phyloP scores from a whole-genome alignment of 2,888 invertebrate genomes.

The Philereme transversata region DNA sequence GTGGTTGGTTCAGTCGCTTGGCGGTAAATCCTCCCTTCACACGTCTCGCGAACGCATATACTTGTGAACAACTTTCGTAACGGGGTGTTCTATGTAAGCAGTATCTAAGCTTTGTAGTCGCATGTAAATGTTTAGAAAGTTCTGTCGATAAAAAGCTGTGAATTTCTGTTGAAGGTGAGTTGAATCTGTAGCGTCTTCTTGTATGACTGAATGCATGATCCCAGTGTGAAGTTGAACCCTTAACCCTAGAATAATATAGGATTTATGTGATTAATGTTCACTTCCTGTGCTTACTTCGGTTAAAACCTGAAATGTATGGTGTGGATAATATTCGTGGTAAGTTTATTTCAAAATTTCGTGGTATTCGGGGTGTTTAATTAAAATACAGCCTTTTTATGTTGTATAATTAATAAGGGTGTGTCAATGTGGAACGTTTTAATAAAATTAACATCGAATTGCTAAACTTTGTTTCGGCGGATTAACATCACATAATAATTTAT shows the following conservation, averaged over 20 bases:
- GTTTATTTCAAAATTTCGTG: slow-evolving; percentile 11
- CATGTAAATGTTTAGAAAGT: slow-evolving; percentile 77
- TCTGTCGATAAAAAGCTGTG: slow-evolving; percentile 64
- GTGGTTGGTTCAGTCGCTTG: slow-evolving; percentile 57
- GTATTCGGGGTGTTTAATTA: no score
- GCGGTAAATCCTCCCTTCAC: slow-evolving; percentile 53
- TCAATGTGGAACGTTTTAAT: no score
- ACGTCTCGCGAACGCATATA: slow-evolving; percentile 48
- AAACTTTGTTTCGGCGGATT: no score
- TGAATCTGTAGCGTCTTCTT: slow-evolving; percentile 60
- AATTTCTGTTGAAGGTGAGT: slow-evolving; percentile 65
- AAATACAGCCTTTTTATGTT: no score
- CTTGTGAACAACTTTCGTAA: slow-evolving; percentile 58
- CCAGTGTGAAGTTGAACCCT: slow-evolving; percentile 23
- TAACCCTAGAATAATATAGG: slow-evolving; percentile 21
- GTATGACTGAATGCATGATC: slow-evolving; percentile 47
- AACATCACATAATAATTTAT: no score
- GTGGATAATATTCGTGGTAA: slow-evolving; percentile 24
- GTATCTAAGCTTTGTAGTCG: slow-evolving; percentile 51
- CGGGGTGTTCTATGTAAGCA: slow-evolving; percentile 79
- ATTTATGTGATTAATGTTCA: slow-evolving; percentile 19
- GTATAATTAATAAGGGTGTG: no score
- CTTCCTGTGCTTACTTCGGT: slow-evolving; percentile 16
- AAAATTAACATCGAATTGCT: no score
- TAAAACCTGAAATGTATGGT: slow-evolving; percentile 24